phyloP scores from a whole-genome alignment of 2,113 vertebrate genomes.

The Colius striatus region DNA sequence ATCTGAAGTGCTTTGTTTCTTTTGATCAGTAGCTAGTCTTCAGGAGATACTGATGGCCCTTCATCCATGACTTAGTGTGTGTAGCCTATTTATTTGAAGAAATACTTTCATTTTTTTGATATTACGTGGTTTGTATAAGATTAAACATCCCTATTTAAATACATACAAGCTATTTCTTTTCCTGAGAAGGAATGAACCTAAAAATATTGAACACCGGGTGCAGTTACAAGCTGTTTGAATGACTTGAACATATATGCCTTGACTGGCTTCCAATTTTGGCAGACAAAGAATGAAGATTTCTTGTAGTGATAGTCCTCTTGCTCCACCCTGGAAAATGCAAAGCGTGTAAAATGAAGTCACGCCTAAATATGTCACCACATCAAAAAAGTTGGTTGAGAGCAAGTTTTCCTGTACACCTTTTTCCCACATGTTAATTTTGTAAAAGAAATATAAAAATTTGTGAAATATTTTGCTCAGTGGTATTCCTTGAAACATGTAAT shows the following conservation, averaged over 20 bases:
- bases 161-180: background rate
- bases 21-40: background rate
- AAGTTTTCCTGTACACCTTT: background rate
- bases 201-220: background rate
- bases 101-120: background rate
- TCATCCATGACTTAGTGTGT: background rate
- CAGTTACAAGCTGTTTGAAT: background rate
- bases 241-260: background rate
- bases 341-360: background rate
- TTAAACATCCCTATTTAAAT: background rate
- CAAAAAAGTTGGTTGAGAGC: background rate
- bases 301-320: background rate
- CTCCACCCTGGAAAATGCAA: background rate
- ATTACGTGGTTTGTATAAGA: background rate
- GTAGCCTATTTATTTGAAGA: background rate
- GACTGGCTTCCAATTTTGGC: background rate
- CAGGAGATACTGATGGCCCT: background rate
- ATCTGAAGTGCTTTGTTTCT: background rate
- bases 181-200: background rate
- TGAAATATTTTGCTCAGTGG: background rate
- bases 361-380: background rate
- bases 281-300: background rate
- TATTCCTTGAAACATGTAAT: background rate
- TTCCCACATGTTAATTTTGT: background rate
- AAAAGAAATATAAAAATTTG: background rate